phyloP scores from a whole-genome alignment of 2,797 vertebrate genomes.

The Intellagama lesueurii region DNA sequence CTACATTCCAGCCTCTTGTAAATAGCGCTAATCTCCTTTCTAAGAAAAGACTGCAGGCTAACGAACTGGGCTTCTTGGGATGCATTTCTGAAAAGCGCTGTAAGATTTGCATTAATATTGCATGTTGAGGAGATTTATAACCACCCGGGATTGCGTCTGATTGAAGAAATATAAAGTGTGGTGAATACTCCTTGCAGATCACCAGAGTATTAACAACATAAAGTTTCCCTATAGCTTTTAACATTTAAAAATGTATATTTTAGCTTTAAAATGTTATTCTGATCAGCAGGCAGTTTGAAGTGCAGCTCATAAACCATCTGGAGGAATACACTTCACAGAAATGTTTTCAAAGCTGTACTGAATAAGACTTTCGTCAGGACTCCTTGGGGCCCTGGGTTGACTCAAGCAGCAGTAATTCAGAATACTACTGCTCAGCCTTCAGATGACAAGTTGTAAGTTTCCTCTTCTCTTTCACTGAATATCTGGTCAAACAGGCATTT shows the following conservation, averaged over 20 bases:
- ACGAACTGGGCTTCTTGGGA: conserved; percentile 44
- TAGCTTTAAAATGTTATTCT: conserved; percentile 68
- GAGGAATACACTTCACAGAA: conserved; percentile 40
- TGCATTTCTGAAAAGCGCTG: conserved; percentile 54
- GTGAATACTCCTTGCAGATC: conserved; percentile 23
- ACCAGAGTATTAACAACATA: conserved; percentile 56
- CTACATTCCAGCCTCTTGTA: conserved; percentile 42
- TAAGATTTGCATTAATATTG: conserved; percentile 63
- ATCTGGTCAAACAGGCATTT: conserved; percentile 21
- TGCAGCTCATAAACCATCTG: conserved; percentile 61
- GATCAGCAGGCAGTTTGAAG: conserved; percentile 52
- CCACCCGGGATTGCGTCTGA: conserved; percentile 54
- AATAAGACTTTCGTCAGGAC: conserved; percentile 42
- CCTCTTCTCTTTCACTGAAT: conserved; percentile 9
- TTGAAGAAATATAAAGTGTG: conserved; percentile 61
- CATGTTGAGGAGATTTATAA: conserved; percentile 64
- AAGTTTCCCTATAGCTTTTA: conserved; percentile 54
- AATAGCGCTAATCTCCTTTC: conserved; percentile 23
- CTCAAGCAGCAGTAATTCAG: conserved; percentile 29
- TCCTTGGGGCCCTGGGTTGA: conserved; percentile 22
- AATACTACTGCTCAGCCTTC: conserved; percentile 40
- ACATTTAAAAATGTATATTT: conserved; percentile 54
- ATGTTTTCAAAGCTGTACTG: conserved; percentile 51
- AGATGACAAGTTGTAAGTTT: conserved; percentile 26
- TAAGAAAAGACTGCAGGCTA: conserved; percentile 32